Base-by-base conservation (phyloP, 1,140 invertebrate genomes). In the Chlorops oryzae region DNA sequence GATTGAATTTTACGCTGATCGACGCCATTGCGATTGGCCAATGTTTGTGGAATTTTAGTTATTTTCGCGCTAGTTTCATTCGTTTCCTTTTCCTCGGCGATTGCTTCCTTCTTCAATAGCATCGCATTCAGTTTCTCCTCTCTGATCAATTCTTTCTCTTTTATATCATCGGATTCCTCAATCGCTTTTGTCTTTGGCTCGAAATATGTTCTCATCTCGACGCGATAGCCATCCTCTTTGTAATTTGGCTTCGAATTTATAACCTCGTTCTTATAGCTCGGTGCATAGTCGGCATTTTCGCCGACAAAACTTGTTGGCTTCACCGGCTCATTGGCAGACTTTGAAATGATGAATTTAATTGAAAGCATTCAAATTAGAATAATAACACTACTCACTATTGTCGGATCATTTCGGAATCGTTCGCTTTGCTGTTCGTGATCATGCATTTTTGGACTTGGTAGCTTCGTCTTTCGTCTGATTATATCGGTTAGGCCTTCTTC, bases 401-500 rank as follows among this genome's bases (percentile, higher is more conserved):
- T 56, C 27, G 53, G 57, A 40, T 61, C 58, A 50, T 61, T 63
- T n/a, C 17, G 21, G 45, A 49, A 50, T 65, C 57, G 50, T 66
- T 54, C 35, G 58, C 60, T 59, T 59, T 49, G 22, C 52, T 75
- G 73, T 54, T 75, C 69, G 17, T 62, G 65, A 39, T 73, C 59
- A 22, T 41, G 39, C 10, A 17, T 37, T 32, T 12, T 15, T 21
- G 65, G 59, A 28, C 74, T 70, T 0, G 79, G 76, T 52, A 82
- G 77, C 59, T 83, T 84, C 0, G 79, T 80, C 65, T 82, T 80
- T 56, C 81, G 82, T 37, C 81, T 75, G 45, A 83, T 73, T 39
- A 81, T 80, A 64, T 86, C 84, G 21, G 82, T 81, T 2, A 89
- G 73, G 20, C 86, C 86, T 72, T 89, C 86, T 59, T 88, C 86